Base-by-base conservation (phyloP, 2,797 vertebrate genomes). In the Pseudochromis fuscus region DNA sequence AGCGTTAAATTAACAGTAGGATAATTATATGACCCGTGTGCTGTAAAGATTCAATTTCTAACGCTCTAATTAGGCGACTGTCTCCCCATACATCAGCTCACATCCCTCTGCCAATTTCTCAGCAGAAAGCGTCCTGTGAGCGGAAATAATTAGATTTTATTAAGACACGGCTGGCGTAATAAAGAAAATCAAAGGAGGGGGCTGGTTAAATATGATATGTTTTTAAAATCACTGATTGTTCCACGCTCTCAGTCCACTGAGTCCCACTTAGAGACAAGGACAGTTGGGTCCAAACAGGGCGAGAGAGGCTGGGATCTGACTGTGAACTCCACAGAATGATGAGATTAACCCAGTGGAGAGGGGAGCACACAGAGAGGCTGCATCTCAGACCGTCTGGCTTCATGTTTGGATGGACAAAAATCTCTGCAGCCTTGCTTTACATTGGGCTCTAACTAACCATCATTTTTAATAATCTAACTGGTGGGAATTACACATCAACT, bases 31-130 rank as follows among this genome's bases (percentile, higher is more conserved):
- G 97, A 98, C 96, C 96, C 95, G 92, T 95, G 95, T 95, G 96
- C 95, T 96, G 95, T 95, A 97, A 97, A 97, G 96, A 97, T 97
- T 97, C 96, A 95, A 97, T 98, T 98, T 97, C 96, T 97, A 95
- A 96, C 84, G 88, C 93, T 96, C 95, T 97, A 98, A 98, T 98
- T 96, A 97, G 96, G 96, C 95, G 95, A 96, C 94, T 88, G 91
- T 97, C 95, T 96, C 94, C 94, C 95, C 94, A 96, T 96, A 96
- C 96, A 96, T 96, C 96, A 96, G 95, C 95, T 93, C 94, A 95
- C 95, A 97, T 96, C 94, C 91, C 94, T 94, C 94, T 94, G 94
- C 92, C 94, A 94, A 94, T 96, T 91, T 87, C 93, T 94, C 91
- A 95, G 91, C 90, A 93, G 94, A 92, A 94, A 93, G 90, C 88